Evolutionary conservation across 2,113 vertebrate genomes (phyloP), one percentile per base, ranked within the genome.

Genomic region (Serilophus lunatus): DNA sequence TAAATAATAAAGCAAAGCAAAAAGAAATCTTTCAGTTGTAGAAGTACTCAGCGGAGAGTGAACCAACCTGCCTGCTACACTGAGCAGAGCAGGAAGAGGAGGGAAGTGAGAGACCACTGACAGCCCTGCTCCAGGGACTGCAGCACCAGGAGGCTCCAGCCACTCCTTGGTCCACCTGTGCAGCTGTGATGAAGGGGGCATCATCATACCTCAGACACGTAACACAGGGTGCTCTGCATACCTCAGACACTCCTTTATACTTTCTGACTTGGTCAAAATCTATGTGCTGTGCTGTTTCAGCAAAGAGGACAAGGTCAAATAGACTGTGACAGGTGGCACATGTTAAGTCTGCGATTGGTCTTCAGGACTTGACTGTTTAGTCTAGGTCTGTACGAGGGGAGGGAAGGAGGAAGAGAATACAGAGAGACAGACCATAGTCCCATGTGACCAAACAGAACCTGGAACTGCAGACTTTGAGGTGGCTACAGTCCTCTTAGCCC

Each of bases 1-100:
- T 68, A 65, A 91, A 74, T 50, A 83, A 83, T 17, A 90, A 80
- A 75, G 45, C 68, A 94, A 90, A 94, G 84, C 47, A 77, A 75
- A 89, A 42, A 1, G 63, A 75, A 61, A 66, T 44, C 51, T 70
- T 66, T 61, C 6, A 16, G 56, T 44, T 5, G 1, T 8, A 47
- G 95, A 56, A 72, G 51, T 25, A 47, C 56, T 76, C 45, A 1
- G 38, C 7, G 44, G 42, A 47, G 40, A 66, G 35, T 45, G 51
- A 82, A 38, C 12, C 0, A 0, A 54, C 40, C 42, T 31, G 49
- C 53, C 29, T 57, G 51, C 47, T 47, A 26, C 1, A 11, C 31
- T 31, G 61, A 51, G 82, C 53, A 45, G 18, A 68, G 26, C 1
- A 1, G 56, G 63, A 29, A 61, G 12, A 35, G 25, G 10, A 36